phyloP scores from a whole-genome alignment of 2,113 vertebrate species.

The Tapirus terrestris region DNA sequence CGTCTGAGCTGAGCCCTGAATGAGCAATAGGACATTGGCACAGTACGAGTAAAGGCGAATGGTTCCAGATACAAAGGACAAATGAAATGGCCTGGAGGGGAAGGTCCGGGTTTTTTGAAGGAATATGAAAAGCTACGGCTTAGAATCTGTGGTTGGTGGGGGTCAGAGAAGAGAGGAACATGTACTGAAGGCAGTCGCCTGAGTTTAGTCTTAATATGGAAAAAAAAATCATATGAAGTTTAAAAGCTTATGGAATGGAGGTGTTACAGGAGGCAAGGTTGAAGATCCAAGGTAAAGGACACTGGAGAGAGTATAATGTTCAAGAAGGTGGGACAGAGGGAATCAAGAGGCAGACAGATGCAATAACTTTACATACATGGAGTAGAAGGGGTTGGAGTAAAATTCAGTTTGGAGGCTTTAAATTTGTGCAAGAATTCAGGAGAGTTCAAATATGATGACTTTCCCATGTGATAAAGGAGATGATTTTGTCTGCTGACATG shows the following conservation, averaged over 20 bases:
- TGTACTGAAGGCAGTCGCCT: background rate
- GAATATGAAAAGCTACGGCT: background rate
- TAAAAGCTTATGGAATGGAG: background rate
- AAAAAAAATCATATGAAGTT: background rate
- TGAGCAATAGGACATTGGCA: background rate
- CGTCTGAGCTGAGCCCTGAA: background rate
- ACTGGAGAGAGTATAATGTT: background rate
- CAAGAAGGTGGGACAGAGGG: no score
- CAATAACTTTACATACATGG: no score
- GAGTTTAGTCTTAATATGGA: background rate
- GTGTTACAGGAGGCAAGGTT: background rate
- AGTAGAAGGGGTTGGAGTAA: no score
- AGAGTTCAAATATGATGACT: background rate
- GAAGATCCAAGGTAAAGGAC: background rate
- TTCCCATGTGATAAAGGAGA: background rate
- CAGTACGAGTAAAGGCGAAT: background rate
- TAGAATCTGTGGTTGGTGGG: background rate
- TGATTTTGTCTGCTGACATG: background rate
- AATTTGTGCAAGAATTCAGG: background rate
- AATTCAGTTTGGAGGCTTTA: background rate
- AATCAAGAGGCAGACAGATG: background rate
- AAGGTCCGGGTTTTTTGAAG: background rate
- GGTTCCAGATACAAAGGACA: background rate
- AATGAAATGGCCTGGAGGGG: background rate
- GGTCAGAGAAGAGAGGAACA: background rate